A percentile compares a stretch with the other conserved stretches of the same genome.
Conservation (phyloP, 2,113 vertebrate species). For the Boulengeromyrus knoepffleri region DNA sequence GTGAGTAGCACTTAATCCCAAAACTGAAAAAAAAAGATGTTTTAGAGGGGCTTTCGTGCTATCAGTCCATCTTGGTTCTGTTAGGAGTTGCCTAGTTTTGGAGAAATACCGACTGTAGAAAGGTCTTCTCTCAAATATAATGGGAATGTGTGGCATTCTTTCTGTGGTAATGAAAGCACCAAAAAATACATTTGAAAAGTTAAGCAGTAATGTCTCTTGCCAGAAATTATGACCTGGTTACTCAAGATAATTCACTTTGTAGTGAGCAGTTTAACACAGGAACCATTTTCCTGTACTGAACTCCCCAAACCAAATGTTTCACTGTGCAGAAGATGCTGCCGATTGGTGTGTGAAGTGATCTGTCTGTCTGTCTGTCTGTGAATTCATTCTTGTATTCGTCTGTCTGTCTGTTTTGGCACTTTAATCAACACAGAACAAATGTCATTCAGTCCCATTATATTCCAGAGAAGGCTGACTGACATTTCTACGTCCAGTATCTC, state of each 20-base stretch:
- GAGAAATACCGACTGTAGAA: not conserved
- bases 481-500: not conserved
- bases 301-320: not conserved
- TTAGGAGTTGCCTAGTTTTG: not conserved
- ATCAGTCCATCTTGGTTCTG: not conserved
- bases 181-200: not conserved
- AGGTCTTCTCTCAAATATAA: not conserved
- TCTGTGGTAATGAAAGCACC: not conserved
- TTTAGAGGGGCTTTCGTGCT: not conserved
- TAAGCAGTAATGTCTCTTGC: not conserved
- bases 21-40: not conserved
- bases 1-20: not conserved
- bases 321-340: not conserved
- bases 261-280: not conserved
- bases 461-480: not conserved
- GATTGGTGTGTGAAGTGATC: not conserved
- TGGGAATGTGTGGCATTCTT: not conserved
- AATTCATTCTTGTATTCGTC: too few relatives aligned
- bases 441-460: not conserved
- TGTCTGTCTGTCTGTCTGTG: not conserved
- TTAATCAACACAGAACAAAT: not conserved
- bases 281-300: not conserved
- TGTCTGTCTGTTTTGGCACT: not conserved
- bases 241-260: not conserved
- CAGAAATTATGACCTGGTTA: not conserved